Conservation (phyloP, 2,888 invertebrate species). For the Spisula solida region DNA sequence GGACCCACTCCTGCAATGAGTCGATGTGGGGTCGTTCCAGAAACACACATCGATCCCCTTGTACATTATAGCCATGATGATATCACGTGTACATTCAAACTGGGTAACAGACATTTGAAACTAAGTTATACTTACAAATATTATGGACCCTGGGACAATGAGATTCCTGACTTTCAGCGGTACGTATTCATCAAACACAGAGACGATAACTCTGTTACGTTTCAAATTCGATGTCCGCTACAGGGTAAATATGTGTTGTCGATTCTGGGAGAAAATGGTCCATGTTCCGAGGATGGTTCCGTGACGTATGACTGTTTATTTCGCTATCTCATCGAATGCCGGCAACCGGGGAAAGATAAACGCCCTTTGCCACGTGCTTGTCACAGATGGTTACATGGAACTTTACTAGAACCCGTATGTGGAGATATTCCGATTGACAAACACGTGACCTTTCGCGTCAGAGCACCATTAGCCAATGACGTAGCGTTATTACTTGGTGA, state of each 20-base stretch:
- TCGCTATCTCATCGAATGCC: conserved; percentile 84
- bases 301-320: conserved; percentile 82
- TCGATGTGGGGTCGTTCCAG: conserved; percentile 78
- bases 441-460: conserved; percentile 83
- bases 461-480: conserved; percentile 83
- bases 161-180: conserved; percentile 81
- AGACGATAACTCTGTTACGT: conserved; percentile 81
- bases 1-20: conserved; percentile 81
- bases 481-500: conserved; percentile 84
- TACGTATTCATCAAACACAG: conserved; percentile 82
- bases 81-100: conserved; percentile 80
- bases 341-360: conserved; percentile 80
- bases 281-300: conserved; percentile 73
- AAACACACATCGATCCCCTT: conserved; percentile 82
- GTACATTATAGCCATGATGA: conserved; percentile 81
- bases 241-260: conserved; percentile 85
- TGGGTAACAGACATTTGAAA: conserved; percentile 74
- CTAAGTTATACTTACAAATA: conserved; percentile 82
- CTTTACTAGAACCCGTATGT: conserved; percentile 82
- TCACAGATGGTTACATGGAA: conserved; percentile 83
- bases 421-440: conserved; percentile 82
- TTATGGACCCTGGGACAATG: conserved; percentile 80
- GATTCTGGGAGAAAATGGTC: conserved; percentile 79
- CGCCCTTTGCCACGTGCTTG: conserved; percentile 83
- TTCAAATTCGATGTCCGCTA: conserved; percentile 83